phyloP scores from a whole-genome alignment of 2,888 invertebrate genomes.

The Labia minor region DNA sequence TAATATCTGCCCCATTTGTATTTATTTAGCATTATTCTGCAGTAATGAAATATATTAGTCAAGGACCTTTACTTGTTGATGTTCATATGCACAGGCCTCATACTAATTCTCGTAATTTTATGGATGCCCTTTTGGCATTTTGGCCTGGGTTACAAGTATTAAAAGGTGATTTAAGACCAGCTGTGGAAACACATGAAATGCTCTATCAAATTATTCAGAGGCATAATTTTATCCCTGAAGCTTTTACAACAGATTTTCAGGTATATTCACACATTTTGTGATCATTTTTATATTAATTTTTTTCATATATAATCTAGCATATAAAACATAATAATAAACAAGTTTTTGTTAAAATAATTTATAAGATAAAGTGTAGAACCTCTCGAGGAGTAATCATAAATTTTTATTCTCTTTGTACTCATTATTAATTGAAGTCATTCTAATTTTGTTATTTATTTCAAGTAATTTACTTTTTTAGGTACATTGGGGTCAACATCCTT shows the following conservation, averaged over 20 bases:
- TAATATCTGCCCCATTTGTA: too few relatives aligned
- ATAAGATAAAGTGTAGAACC: too few relatives aligned
- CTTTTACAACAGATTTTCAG: conserved; percentile 95
- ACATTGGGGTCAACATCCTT: conserved; percentile 96
- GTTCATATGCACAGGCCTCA: conserved; percentile 95
- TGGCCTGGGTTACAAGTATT: conserved; percentile 93
- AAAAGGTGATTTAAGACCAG: conserved; percentile 87
- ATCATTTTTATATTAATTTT: background rate
- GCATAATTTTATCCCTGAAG: conserved; percentile 96
- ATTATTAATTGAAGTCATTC: too few relatives aligned
- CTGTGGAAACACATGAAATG: conserved; percentile 99
- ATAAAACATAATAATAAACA: too few relatives aligned
- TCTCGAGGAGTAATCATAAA: too few relatives aligned
- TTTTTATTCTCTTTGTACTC: too few relatives aligned
- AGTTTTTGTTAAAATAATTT: background rate
- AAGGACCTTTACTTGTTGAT: conserved; percentile 88
- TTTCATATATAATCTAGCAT: conserved; percentile 4
- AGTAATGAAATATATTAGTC: conserved; percentile 93
- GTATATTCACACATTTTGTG: conserved; percentile 33
- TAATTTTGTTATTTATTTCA: too few relatives aligned
- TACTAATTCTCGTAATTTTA: conserved; percentile 86
- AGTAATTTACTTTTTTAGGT: conserved; percentile 60
- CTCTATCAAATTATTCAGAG: conserved; percentile 95
- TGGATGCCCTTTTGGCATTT: conserved; percentile 94
- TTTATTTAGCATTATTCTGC: conserved; percentile 73